These are phyloP conservation scores for Andrena fulva DNA, from an alignment of 2,888 invertebrate species.

Conservation along the genomic window DNA sequence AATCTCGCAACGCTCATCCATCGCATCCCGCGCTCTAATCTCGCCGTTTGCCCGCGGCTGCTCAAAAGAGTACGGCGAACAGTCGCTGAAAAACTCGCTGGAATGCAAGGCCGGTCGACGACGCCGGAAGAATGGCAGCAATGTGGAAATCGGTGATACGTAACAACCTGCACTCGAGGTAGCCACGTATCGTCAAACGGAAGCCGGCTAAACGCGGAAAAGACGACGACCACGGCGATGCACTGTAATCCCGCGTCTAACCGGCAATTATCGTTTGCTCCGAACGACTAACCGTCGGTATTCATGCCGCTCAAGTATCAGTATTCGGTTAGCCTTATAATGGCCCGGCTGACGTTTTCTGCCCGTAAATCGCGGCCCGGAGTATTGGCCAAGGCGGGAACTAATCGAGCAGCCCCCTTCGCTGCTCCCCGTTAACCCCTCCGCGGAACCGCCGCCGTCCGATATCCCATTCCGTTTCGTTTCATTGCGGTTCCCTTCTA, in stretches of 20 bases:
- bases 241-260: constrained; percentile 56
- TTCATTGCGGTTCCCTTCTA: constrained; percentile 74
- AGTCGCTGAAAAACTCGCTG: constrained; percentile 8
- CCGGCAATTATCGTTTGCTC: constrained; percentile 68
- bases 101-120: constrained; percentile 21
- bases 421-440: constrained; percentile 9
- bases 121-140: constrained; percentile 39
- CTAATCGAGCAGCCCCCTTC: constrained; percentile 64
- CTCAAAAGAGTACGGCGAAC: constrained; percentile 2
- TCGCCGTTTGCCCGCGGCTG: constrained; percentile 5
- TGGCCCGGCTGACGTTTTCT: constrained; percentile 61
- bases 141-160: constrained; percentile 57
- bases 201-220: constrained; percentile 58
- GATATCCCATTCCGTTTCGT: constrained; percentile 70
- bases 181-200: constrained; percentile 59
- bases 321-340: constrained; percentile 60
- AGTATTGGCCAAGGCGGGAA: constrained; percentile 69
- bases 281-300: constrained; percentile 46
- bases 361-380: constrained; percentile 67
- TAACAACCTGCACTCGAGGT: constrained; percentile 48
- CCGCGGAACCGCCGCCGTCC: constrained; percentile 48
- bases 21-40: constrained; percentile 3
- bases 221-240: constrained; percentile 19
- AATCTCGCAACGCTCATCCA: constrained; percentile 9
- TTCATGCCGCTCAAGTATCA: constrained; percentile 39